Base-by-base conservation (phyloP, 1,140 invertebrate genomes). In the Aphaenogaster rudis region DNA sequence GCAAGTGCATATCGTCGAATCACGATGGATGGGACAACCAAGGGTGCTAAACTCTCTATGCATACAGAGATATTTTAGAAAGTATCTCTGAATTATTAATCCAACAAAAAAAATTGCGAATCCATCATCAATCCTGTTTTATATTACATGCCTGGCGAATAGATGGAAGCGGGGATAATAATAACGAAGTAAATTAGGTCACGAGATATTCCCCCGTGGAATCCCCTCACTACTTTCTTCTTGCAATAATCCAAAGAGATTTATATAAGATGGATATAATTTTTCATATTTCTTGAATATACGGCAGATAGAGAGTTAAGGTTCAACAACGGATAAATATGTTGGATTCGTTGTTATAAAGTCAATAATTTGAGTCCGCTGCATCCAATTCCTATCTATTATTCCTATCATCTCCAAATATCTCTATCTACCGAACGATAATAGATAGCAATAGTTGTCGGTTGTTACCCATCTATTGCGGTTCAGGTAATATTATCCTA, bases 1-100 rank as follows among this genome's bases (percentile, higher is more conserved):
- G 69, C 80, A 87, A 87, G 80, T 85, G 82, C 54, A 39, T 84
- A 85, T 57, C 63, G 39, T 57, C 54, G 61, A 74, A 88, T 67
- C 63, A 76, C 78, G 48, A 7, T 39, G 50, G 50, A 64, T 54
- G 66, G 48, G 48, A 57, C 39, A 66, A 76, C 33, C 79, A 21
- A 21, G n/a, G 42, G 28, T 63, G 79, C 36, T 54, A 67, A 48
- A 61, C 77, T 15, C 11, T 5, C 45, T 57, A 50, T 64, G 21
- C 1, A 36, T 33, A 42, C 9, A 28, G 28, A 28, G 28, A 45
- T 17, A 5, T n/a, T 21, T 48, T 36, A 6, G n/a, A 81, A 54
- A 39, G 48, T 69, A 50, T 71, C 48, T 28, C 48, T 28, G 63
- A 69, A 81, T 81, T 67, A 69, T 69, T 42, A 15, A 76, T 54